phyloP scores from a whole-genome alignment of 2,888 invertebrate species.

The Drosophila gaucha region DNA sequence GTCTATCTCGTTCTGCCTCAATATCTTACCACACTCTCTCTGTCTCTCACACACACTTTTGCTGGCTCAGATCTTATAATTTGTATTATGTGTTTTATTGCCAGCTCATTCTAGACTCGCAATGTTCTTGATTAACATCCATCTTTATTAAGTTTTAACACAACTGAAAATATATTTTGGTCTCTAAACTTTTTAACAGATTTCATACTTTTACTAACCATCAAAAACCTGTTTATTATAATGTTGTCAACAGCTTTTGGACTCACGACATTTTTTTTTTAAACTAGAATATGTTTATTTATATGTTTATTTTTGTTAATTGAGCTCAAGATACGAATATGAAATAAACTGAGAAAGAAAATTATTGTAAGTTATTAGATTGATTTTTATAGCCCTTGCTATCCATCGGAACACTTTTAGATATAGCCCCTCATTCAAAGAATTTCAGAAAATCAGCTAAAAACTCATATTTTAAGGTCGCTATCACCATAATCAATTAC shows the following conservation, averaged over 20 bases:
- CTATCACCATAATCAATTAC: no score
- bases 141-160: neutral
- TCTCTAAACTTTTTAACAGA: no score
- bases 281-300: neutral
- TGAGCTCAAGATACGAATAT: no score
- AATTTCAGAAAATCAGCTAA: no score
- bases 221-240: neutral
- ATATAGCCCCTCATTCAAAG: no score
- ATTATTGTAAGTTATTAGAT: no score
- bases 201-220: neutral
- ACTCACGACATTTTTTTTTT: neutral
- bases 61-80: conserved; percentile 5
- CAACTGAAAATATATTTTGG: neutral
- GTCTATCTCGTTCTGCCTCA: neutral
- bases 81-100: conserved; percentile 16
- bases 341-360: no score
- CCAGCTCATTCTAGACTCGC: neutral
- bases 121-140: neutral
- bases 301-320: no score
- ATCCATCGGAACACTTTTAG: no score
- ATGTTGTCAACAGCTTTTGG: conserved; percentile 1
- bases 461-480: no score
- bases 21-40: neutral
- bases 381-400: no score
- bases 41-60: neutral